Evolutionary conservation across 2,113 vertebrate species (phyloP).

Genomic region (Psephotus haematonotus): DNA sequence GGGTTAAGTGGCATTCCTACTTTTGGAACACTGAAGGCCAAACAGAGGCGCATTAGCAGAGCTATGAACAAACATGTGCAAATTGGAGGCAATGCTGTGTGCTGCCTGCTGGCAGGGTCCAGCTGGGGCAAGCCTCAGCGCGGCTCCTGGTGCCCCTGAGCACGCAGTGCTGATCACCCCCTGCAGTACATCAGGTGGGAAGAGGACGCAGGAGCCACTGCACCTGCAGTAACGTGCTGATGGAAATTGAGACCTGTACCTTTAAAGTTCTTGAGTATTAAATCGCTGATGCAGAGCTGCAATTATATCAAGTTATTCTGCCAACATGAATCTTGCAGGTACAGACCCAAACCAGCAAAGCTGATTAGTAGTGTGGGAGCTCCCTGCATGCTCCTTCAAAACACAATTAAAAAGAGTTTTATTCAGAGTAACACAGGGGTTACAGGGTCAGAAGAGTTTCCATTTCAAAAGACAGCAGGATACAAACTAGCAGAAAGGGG

Average conservation of each 20-base stretch:
- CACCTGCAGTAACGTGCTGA: not conserved
- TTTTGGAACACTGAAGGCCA: constrained; percentile 46
- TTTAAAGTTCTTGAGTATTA: constrained; percentile 51
- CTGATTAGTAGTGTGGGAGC: constrained; percentile 73
- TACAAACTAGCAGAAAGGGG: constrained; percentile 37
- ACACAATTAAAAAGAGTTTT: constrained; percentile 75
- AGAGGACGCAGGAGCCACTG: not conserved
- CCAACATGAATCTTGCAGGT: constrained; percentile 48
- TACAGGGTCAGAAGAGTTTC: constrained; percentile 72
- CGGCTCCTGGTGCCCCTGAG: not conserved
- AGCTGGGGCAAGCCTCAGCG: not conserved
- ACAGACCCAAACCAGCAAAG: constrained; percentile 56
- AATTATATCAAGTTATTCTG: constrained; percentile 66
- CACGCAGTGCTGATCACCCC: not conserved
- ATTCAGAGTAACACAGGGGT: constrained; percentile 67
- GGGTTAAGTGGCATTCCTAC: not conserved
- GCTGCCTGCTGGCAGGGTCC: not conserved
- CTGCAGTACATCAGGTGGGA: not conserved
- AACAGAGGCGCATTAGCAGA: not conserved
- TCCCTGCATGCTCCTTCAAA: constrained; percentile 52
- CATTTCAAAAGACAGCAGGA: constrained; percentile 72
- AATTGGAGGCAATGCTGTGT: not conserved
- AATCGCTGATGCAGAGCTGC: constrained; percentile 35
- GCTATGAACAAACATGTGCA: not conserved
- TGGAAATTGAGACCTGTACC: not conserved